Evolutionary conservation across 2,113 vertebrate genomes (phyloP).

Genomic region (Todiramphus chloris): DNA sequence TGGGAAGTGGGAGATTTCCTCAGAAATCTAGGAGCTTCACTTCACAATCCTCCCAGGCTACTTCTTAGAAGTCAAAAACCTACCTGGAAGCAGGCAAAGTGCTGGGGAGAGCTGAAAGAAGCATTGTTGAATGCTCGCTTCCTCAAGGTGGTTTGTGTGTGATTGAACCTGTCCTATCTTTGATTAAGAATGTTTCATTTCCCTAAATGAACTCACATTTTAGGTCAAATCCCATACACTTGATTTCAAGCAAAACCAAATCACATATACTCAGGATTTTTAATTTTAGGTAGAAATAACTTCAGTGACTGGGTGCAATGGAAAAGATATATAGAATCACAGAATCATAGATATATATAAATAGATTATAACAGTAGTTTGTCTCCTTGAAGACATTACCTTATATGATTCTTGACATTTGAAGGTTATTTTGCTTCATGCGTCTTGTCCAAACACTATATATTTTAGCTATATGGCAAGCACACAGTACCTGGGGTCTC

Average conservation of each 20-base stretch:
- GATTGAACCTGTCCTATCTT: neutral
- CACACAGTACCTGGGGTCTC: neutral
- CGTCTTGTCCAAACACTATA: neutral
- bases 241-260: neutral
- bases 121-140: fast-evolving
- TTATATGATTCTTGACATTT: neutral
- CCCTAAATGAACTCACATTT: neutral
- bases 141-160: neutral
- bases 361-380: neutral
- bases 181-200: neutral
- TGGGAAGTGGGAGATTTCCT: neutral
- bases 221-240: neutral
- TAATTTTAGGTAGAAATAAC: neutral
- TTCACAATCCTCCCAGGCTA: neutral
- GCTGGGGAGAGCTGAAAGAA: neutral
- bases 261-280: neutral
- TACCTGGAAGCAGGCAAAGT: neutral
- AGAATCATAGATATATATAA: neutral
- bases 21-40: neutral
- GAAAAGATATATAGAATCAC: neutral
- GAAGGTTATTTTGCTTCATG: neutral
- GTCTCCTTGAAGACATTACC: neutral
- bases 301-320: neutral
- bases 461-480: neutral
- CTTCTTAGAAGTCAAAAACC: neutral